Conservation (phyloP, 2,797 vertebrate genomes). For the Phalloptychus januarius region DNA sequence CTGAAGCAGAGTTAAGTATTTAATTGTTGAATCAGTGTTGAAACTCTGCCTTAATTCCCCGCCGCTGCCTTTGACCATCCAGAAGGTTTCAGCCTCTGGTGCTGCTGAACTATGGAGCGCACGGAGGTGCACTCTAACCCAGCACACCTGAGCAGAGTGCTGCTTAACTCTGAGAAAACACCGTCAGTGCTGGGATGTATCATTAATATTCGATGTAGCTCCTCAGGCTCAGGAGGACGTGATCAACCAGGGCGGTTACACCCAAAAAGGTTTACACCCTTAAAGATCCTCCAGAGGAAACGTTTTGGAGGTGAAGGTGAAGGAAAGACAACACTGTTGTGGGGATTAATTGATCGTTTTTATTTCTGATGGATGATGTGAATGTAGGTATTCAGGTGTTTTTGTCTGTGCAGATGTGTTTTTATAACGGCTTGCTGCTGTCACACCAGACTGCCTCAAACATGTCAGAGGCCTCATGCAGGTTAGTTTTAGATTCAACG, state of each 20-base stretch:
- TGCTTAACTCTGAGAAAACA: conserved; percentile 15
- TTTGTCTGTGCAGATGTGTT: conserved; percentile 47
- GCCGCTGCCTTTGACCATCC: conserved; percentile 78
- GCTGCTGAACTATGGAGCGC: conserved; percentile 39
- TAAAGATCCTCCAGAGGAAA: conserved; percentile 50
- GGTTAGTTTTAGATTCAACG: background rate
- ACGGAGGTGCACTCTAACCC: conserved; percentile 33
- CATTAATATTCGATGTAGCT: conserved; percentile 65
- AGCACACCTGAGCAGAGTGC: conserved; percentile 35
- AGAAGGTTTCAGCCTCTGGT: conserved; percentile 59
- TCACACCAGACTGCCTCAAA: conserved; percentile 74
- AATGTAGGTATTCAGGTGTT: conserved; percentile 35
- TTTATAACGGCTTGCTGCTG: conserved; percentile 62
- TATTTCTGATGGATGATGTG: conserved; percentile 24
- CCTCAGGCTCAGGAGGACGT: conserved; percentile 54
- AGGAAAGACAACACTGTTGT: conserved; percentile 8
- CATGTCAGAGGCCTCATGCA: conserved; percentile 43
- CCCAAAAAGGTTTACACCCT: conserved; percentile 50
- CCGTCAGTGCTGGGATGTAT: conserved; percentile 48
- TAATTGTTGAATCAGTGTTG: conserved; percentile 20
- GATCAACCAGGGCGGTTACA: conserved; percentile 28
- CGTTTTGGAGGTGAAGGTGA: conserved; percentile 23
- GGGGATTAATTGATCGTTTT: conserved; percentile 25
- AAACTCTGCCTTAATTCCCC: conserved; percentile 80
- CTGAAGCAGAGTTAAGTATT: conserved; percentile 37